Conservation (phyloP, 2,797 vertebrate genomes). For the Pantherophis alleghaniensis region DNA sequence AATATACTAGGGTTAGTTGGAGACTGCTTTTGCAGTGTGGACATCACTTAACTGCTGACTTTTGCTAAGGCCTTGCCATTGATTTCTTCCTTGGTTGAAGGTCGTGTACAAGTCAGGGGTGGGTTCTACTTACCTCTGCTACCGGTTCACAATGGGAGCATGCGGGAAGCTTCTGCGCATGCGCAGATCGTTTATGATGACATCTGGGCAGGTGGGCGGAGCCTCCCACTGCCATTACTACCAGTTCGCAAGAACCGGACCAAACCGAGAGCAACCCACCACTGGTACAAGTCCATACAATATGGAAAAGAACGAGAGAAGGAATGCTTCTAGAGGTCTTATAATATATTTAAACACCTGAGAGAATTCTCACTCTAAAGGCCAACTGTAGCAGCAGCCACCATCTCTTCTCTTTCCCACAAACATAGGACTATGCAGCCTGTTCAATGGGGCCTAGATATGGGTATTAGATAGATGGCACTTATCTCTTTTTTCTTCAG, state of each 20-base stretch:
- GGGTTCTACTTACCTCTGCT: too few species aligned
- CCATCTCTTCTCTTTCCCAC: not conserved
- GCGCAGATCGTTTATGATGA: too few species aligned
- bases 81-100: not conserved
- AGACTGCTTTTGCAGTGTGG: not conserved
- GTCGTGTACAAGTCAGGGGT: not conserved
- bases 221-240: too few species aligned
- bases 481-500: not conserved
- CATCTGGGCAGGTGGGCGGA: too few species aligned
- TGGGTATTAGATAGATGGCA: not conserved
- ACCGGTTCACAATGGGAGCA: too few species aligned
- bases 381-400: not conserved
- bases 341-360: not conserved
- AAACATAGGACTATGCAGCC: not conserved
- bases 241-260: too few species aligned
- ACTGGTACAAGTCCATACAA: not conserved
- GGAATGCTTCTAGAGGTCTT: not conserved
- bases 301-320: not conserved
- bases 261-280: too few species aligned
- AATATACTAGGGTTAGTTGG: not conserved
- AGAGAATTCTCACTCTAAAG: not conserved
- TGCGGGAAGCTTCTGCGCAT: too few species aligned
- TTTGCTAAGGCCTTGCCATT: not conserved
- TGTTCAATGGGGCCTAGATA: not conserved
- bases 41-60: not conserved